Evolutionary conservation across 2,113 vertebrate species (phyloP).

Genomic region (Tyto alba): DNA sequence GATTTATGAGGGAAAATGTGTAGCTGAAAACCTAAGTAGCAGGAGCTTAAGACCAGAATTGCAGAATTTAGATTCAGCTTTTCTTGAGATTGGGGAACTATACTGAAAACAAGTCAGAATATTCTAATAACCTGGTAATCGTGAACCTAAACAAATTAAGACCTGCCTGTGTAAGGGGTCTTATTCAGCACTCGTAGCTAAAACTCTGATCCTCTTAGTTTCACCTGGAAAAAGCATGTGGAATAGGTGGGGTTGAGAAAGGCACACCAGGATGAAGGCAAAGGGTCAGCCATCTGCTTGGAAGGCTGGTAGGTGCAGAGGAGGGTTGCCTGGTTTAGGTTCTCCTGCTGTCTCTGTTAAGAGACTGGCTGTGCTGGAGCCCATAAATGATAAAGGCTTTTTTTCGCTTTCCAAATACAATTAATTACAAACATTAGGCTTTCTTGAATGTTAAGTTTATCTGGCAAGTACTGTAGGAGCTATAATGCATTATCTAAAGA

Average conservation of each 20-base stretch:
- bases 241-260: not conserved
- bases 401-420: not conserved
- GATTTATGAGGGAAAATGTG: not conserved
- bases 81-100: not conserved
- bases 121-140: not conserved
- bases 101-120: not conserved
- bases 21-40: not conserved
- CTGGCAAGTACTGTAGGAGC: not conserved
- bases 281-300: not conserved
- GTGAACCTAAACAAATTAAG: not conserved
- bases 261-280: not conserved
- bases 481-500: not conserved
- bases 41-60: not conserved
- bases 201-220: not conserved
- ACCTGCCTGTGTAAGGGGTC: not conserved
- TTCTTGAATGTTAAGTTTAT: not conserved
- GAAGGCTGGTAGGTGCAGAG: not conserved
- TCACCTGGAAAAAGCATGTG: not conserved
- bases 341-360: not conserved
- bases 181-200: not conserved
- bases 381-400: not conserved
- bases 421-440: not conserved
- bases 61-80: not conserved
- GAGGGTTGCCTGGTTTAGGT: not conserved
- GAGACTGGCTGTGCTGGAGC: not conserved